Base-by-base conservation (phyloP, 2,797 vertebrate species). In the Gymnothorax javanicus region DNA sequence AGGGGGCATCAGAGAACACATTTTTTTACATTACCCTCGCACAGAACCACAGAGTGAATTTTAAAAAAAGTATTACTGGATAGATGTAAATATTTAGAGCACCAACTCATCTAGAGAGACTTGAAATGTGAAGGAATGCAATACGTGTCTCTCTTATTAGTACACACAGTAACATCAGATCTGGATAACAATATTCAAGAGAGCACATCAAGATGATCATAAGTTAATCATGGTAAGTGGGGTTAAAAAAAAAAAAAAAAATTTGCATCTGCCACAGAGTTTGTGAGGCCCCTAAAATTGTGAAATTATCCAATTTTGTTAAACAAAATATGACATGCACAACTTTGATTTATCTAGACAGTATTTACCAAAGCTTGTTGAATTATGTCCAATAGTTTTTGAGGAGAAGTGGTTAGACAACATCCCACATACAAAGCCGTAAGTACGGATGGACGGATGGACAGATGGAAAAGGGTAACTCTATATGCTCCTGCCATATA, bases 1-100 rank as follows among this genome's bases (percentile, higher is more conserved):
- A 86, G 77, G 54, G 56, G 43, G 17, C 56, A 1, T 50, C 88
- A 2, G 2, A 84, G 58, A 67, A 82, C 91, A 17, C 23, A 1
- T 8, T 86, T 5, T 75, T 33, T 12, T 50, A 85, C 85, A 85
- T 25, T 71, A 56, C 6, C 75, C 64, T 64, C 7, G 0, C 23
- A 62, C 7, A 43, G 23, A 25, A n/a, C 7, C n/a, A 9, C 2
- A 0, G 0, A 43, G n/a, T 33, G 50, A 43, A 43, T 43, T 43
- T 43, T 1, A 43, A 43, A 52, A 82, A n/a, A 17, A 27, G 33
- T 43, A 79, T 25, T 67, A 67, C 62, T 2, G 7, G 23, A 67
- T 25, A n/a, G n/a, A 23, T n/a, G n/a, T n/a, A n/a, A 23, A 5
- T 2, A 67, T 67, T 25, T 62, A 12, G 12, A 20, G 13, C 13